phyloP scores from a whole-genome alignment of 2,113 vertebrate genomes.

The Oceanites oceanicus region DNA sequence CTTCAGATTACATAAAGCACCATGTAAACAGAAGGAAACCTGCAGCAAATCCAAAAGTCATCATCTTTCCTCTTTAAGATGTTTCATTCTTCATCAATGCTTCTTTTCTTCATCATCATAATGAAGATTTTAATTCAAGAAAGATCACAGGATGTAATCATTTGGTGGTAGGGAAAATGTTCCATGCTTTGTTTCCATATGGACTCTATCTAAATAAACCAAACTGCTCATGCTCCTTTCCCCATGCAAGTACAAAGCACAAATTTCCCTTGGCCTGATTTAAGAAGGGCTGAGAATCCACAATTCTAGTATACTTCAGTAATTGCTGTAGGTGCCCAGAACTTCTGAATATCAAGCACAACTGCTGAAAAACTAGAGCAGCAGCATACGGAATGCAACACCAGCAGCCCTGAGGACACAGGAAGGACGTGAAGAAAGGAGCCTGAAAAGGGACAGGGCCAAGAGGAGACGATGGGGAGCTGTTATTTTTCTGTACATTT shows the following conservation, averaged over 20 bases:
- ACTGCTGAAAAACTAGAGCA: background rate
- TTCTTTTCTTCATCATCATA: background rate
- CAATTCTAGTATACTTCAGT: rapidly evolving
- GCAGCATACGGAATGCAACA: background rate
- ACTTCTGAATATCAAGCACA: background rate
- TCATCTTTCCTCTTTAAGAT: background rate
- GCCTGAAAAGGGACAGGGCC: background rate
- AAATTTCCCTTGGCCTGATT: background rate
- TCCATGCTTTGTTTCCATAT: background rate
- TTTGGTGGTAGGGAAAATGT: background rate
- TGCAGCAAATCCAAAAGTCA: background rate
- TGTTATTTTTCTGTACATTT: background rate
- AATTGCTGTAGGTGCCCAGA: background rate
- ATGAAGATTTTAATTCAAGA: background rate
- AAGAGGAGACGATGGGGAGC: background rate
- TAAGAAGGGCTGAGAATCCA: background rate
- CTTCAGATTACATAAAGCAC: background rate
- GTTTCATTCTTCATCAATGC: background rate
- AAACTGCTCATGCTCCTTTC: background rate
- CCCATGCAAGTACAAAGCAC: background rate
- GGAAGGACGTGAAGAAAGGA: background rate
- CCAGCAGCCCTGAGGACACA: background rate
- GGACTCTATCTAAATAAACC: background rate
- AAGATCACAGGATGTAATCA: background rate
- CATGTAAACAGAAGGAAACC: background rate